Evolutionary conservation across 1,140 invertebrate species (phyloP).

Genomic region (Heterodera carotae): DNA sequence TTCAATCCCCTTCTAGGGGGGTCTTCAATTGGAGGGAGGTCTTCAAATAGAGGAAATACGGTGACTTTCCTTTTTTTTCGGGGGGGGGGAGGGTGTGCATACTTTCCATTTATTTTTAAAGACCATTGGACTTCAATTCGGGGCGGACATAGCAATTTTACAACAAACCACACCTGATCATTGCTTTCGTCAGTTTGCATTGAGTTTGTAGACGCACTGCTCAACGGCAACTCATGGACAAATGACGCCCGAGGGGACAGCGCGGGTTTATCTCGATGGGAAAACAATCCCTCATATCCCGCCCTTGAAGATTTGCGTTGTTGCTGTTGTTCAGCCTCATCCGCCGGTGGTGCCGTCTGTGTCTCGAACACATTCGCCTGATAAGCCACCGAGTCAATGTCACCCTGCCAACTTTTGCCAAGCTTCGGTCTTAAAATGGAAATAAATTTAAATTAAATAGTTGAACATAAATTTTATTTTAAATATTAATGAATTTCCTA

Average conservation of each 20-base stretch:
- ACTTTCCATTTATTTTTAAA: too few relatives aligned
- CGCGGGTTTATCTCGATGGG: constrained; percentile 26
- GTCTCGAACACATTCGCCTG: constrained; percentile 35
- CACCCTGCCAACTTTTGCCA: constrained; percentile 10
- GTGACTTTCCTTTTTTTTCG: too few relatives aligned
- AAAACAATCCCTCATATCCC: constrained; percentile 34
- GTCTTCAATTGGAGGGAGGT: too few relatives aligned
- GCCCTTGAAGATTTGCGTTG: background rate
- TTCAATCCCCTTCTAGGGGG: too few relatives aligned
- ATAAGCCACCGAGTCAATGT: constrained; percentile 41
- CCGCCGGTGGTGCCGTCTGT: constrained; percentile 7
- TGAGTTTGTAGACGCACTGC: too few relatives aligned
- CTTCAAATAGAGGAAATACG: too few relatives aligned
- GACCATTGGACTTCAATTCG: too few relatives aligned
- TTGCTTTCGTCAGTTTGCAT: background rate
- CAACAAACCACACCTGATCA: background rate
- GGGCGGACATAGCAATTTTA: too few relatives aligned
- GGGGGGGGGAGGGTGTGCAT: too few relatives aligned
- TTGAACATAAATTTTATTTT: too few relatives aligned
- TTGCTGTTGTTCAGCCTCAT: too few relatives aligned
- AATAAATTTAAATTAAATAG: background rate
- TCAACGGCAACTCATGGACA: background rate
- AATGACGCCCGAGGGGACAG: constrained; percentile 27
- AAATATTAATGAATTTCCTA: too few relatives aligned
- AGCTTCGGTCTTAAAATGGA: background rate